Conservation (phyloP, 1,140 invertebrate species). For the Coptotermes formosanus region DNA sequence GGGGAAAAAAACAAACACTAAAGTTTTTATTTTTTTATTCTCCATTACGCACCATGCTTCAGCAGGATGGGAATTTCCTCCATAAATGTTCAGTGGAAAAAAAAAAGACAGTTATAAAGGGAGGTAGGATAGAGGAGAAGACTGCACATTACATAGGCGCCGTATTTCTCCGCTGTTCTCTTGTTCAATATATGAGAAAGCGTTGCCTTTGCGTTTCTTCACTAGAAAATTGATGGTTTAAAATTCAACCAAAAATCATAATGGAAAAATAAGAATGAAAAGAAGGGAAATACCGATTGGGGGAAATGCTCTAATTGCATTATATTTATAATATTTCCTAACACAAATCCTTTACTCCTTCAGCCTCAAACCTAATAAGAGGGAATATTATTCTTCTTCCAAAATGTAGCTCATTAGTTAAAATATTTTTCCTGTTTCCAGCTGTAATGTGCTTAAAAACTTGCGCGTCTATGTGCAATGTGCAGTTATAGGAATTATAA, state of each 20-base stretch:
- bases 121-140: not conserved
- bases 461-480: too few species aligned
- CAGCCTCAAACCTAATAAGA: not conserved
- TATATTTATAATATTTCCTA: conserved; percentile 4
- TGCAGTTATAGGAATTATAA: too few species aligned
- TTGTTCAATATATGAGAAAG: not conserved
- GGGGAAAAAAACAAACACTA: not conserved
- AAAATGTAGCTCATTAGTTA: not conserved
- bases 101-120: not conserved
- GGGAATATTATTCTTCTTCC: not conserved
- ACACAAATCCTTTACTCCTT: not conserved
- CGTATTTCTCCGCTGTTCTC: not conserved
- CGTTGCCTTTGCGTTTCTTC: not conserved
- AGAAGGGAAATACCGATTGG: not conserved
- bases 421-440: too few species aligned
- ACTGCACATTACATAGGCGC: not conserved
- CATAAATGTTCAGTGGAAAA: not conserved
- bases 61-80: not conserved
- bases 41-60: not conserved
- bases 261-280: not conserved
- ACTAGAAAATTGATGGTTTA: not conserved
- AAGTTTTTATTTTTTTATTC: conserved; percentile 8
- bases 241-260: not conserved
- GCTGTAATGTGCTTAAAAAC: too few species aligned
- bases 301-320: not conserved